Percentiles rank a stretch among this genome's conserved stretches.
These are phyloP conservation scores for Pemphigus obesinymphae DNA, from an alignment of 1,140 invertebrate species.

Conservation along the genomic window DNA sequence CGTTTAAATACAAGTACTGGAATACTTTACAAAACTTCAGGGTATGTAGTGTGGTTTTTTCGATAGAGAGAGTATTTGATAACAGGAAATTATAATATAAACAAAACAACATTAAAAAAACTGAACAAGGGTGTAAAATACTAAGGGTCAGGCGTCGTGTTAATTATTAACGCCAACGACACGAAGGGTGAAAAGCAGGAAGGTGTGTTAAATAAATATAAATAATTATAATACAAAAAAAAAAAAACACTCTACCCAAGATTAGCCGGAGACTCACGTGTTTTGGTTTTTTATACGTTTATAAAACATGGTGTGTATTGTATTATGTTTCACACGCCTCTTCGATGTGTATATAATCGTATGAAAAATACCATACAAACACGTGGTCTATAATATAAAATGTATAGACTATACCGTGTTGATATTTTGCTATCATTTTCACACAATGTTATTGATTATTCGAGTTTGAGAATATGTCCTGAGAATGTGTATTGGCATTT, in stretches of 20 bases:
- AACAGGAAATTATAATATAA: not conserved
- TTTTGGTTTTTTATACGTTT: not conserved
- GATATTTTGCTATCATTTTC: too few species aligned
- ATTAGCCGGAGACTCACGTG: not conserved
- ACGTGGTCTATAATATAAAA: too few species aligned
- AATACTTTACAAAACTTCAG: too few species aligned
- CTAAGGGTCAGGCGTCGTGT: constrained; percentile 12
- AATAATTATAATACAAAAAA: not conserved
- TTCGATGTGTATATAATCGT: too few species aligned
- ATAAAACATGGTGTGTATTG: too few species aligned
- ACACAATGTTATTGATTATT: too few species aligned
- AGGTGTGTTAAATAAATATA: constrained; percentile 3
- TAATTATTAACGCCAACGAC: constrained; percentile 5
- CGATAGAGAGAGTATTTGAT: not conserved
- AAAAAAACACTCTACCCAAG: not conserved
- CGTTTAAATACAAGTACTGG: too few species aligned
- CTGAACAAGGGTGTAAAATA: constrained; percentile 23
- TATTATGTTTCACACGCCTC: too few species aligned
- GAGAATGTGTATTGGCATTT: too few species aligned
- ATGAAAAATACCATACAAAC: too few species aligned
- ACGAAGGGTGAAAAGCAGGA: not conserved
- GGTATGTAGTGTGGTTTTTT: not conserved
- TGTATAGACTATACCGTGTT: too few species aligned
- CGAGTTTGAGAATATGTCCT: too few species aligned
- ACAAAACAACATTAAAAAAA: not conserved